Evolutionary conservation across 1,140 invertebrate genomes (phyloP).

Genomic region (Drosophila guanche): DNA sequence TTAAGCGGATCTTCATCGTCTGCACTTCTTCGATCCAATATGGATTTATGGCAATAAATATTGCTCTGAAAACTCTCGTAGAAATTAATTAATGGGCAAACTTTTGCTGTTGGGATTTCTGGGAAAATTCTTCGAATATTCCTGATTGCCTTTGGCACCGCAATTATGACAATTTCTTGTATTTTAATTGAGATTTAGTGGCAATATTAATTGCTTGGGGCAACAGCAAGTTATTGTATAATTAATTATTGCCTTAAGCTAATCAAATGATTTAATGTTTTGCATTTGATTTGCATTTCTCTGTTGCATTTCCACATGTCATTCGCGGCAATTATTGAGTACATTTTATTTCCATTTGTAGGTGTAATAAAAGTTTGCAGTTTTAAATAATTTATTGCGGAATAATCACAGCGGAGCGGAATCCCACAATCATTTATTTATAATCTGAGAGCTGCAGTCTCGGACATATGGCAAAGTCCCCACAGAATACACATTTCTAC

Average conservation of each 20-base stretch:
- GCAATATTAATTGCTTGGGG: too few species aligned
- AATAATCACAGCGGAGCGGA: slow-evolving; percentile 28
- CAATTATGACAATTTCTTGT: too few species aligned
- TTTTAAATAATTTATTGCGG: slow-evolving; percentile 17
- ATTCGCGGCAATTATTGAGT: slow-evolving; percentile 25
- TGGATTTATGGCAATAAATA: too few species aligned
- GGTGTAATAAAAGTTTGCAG: background rate
- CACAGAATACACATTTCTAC: background rate
- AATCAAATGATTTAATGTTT: background rate
- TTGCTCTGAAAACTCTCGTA: too few species aligned
- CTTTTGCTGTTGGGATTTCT: too few species aligned
- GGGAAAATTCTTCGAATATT: too few species aligned
- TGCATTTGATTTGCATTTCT: slow-evolving; percentile 21
- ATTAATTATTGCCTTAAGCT: too few species aligned
- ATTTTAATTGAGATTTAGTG: too few species aligned
- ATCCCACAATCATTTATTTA: slow-evolving; percentile 26
- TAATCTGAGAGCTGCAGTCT: slow-evolving; percentile 33
- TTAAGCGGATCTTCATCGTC: background rate
- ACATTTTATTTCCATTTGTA: slow-evolving; percentile 22
- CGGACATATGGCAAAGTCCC: slow-evolving; percentile 18
- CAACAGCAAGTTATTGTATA: too few species aligned
- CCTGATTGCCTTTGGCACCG: too few species aligned
- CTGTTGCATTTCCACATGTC: slow-evolving; percentile 33
- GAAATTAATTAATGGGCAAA: too few species aligned
- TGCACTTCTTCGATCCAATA: background rate